Evolutionary conservation across 2,888 invertebrate species (phyloP).

Genomic region (Diaprepes abbreviatus): DNA sequence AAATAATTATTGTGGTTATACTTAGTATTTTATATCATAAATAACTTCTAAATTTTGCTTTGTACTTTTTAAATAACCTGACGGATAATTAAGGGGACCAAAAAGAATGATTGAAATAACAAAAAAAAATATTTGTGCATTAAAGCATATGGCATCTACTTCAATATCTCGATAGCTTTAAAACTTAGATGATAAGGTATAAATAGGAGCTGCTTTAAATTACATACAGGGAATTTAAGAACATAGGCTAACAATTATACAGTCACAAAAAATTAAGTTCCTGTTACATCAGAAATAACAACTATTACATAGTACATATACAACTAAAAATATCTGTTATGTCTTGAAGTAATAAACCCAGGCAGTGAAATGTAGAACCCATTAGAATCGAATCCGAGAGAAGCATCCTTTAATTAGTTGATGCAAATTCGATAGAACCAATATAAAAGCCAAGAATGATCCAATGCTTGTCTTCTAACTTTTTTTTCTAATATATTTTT

Average conservation of each 20-base stretch:
- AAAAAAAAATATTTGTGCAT: slow-evolving; percentile 30
- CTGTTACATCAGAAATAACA: too few relatives aligned
- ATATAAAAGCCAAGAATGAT: too few relatives aligned
- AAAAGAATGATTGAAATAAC: slow-evolving; percentile 5
- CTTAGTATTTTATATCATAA: neutral
- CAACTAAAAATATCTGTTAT: too few relatives aligned
- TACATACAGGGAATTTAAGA: neutral
- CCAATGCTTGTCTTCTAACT: too few relatives aligned
- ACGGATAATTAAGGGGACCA: slow-evolving; percentile 18
- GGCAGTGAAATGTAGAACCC: too few relatives aligned
- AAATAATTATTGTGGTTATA: neutral
- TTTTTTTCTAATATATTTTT: too few relatives aligned
- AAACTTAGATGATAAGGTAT: slow-evolving; percentile 21
- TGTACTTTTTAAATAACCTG: neutral
- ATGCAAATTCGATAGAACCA: too few relatives aligned
- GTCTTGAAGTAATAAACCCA: too few relatives aligned
- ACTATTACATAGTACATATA: too few relatives aligned
- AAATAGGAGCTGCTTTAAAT: neutral
- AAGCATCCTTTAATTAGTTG: too few relatives aligned
- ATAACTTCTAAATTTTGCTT: neutral
- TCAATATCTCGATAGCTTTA: slow-evolving; percentile 34
- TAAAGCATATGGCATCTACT: neutral
- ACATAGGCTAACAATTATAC: neutral
- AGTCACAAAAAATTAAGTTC: too few relatives aligned
- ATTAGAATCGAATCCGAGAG: too few relatives aligned